Evolutionary conservation across 2,888 invertebrate genomes (phyloP).

Genomic region (Nemapogon koenigi): DNA sequence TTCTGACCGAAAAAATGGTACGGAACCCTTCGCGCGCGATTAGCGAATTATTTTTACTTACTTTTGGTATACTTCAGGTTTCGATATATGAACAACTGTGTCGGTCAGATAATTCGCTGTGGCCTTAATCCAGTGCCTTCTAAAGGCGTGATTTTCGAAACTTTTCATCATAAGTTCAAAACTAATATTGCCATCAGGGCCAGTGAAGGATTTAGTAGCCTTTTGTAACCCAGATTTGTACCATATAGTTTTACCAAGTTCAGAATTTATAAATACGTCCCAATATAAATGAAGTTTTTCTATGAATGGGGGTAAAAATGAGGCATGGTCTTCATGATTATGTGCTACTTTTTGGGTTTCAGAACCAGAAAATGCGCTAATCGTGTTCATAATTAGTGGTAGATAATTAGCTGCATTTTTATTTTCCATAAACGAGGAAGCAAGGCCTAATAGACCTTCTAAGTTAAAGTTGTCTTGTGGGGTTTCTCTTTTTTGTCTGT

Average conservation of each 20-base stretch:
- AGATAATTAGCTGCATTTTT: conserved; percentile 54
- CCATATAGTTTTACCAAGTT: conserved; percentile 76
- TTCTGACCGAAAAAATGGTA: too few relatives aligned
- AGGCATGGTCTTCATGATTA: conserved; percentile 73
- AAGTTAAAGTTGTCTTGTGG: conserved; percentile 45
- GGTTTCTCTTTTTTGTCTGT: conserved; percentile 31
- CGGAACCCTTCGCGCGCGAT: too few relatives aligned
- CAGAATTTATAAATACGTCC: conserved; percentile 81
- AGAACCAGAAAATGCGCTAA: conserved; percentile 67
- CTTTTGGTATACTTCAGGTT: conserved; percentile 78
- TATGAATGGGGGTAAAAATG: conserved; percentile 72
- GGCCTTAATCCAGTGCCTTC: conserved; percentile 81
- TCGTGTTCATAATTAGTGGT: conserved; percentile 71
- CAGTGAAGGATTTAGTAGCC: conserved; percentile 72
- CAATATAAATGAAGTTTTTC: conserved; percentile 73
- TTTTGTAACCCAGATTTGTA: conserved; percentile 75
- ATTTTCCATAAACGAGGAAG: conserved; percentile 60
- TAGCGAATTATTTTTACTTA: conserved; percentile 35
- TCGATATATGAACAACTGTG: conserved; percentile 74
- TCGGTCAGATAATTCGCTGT: conserved; percentile 78
- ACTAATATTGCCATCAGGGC: conserved; percentile 72
- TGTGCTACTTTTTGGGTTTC: conserved; percentile 67
- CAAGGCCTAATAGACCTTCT: conserved; percentile 59
- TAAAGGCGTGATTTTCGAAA: conserved; percentile 80
- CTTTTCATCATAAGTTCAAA: conserved; percentile 77